Conservation (phyloP, 2,113 vertebrate species). For the Gallinago media region DNA sequence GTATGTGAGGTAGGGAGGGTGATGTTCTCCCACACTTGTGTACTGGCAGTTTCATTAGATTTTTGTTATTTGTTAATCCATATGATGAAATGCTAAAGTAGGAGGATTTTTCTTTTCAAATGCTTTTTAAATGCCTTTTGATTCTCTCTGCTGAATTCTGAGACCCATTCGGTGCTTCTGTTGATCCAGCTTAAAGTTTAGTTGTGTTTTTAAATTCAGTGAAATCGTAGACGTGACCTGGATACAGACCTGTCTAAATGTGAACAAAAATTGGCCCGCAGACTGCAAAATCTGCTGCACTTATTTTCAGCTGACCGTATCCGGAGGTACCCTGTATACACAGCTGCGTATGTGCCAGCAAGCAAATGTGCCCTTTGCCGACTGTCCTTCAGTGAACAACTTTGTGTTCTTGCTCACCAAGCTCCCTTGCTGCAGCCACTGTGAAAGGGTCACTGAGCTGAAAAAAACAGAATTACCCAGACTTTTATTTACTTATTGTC, state of each 20-base stretch:
- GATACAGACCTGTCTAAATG: not conserved
- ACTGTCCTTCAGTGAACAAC: not conserved
- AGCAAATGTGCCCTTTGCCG: not conserved
- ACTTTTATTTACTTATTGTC: constrained; percentile 9
- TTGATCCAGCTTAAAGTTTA: not conserved
- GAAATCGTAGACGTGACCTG: not conserved
- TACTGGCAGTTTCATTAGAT: not conserved
- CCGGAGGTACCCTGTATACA: not conserved
- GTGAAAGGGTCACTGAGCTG: not conserved
- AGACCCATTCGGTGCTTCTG: not conserved
- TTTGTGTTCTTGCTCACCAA: not conserved
- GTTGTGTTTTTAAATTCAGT: not conserved
- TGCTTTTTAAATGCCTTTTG: not conserved
- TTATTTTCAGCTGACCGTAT: not conserved
- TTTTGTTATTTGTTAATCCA: not conserved
- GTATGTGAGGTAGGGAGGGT: not conserved
- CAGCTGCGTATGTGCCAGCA: not conserved
- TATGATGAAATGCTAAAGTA: not conserved
- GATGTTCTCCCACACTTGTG: not conserved
- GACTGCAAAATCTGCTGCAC: not conserved
- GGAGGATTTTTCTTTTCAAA: not conserved
- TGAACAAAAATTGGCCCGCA: not conserved
- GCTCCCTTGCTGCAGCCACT: not conserved
- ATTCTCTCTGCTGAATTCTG: not conserved
- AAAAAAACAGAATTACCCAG: not conserved